Conservation (phyloP, 2,113 vertebrate species). For the Colistium nudipinnis region DNA sequence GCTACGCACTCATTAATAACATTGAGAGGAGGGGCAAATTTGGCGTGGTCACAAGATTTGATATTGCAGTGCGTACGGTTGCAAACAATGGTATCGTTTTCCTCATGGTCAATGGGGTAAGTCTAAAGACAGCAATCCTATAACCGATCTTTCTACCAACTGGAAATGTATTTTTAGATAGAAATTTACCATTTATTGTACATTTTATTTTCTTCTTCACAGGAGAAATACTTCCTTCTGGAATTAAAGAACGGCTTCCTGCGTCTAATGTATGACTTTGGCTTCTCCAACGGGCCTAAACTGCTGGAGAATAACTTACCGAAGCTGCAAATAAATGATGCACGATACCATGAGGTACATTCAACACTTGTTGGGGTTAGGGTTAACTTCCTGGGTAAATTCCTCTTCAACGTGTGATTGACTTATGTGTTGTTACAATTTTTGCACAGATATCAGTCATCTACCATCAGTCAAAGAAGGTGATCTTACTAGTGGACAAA, state of each 20-base stretch:
- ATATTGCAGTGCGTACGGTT: conserved; percentile 93
- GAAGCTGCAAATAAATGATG: conserved; percentile 93
- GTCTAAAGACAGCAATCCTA: conserved; percentile 35
- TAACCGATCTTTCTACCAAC: neutral
- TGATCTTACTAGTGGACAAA: conserved; percentile 95
- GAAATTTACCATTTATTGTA: neutral
- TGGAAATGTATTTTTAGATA: neutral
- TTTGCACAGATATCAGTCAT: conserved; percentile 92
- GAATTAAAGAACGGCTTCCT: conserved; percentile 91
- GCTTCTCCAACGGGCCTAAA: conserved; percentile 87
- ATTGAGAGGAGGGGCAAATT: conserved; percentile 87
- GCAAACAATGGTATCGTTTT: conserved; percentile 89
- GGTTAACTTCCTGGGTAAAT: neutral
- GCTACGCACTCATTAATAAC: conserved; percentile 90
- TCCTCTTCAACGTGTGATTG: neutral
- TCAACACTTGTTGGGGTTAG: neutral
- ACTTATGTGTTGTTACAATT: neutral
- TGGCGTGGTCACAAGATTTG: conserved; percentile 92
- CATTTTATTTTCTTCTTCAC: conserved; percentile 58
- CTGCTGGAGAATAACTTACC: conserved; percentile 86
- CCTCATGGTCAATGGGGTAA: conserved; percentile 93
- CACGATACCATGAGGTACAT: conserved; percentile 94
- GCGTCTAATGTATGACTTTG: conserved; percentile 91
- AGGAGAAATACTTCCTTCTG: conserved; percentile 93
- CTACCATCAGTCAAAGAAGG: conserved; percentile 97